Conservation (phyloP, 2,113 vertebrate genomes). For the Spilogale gracilis region DNA sequence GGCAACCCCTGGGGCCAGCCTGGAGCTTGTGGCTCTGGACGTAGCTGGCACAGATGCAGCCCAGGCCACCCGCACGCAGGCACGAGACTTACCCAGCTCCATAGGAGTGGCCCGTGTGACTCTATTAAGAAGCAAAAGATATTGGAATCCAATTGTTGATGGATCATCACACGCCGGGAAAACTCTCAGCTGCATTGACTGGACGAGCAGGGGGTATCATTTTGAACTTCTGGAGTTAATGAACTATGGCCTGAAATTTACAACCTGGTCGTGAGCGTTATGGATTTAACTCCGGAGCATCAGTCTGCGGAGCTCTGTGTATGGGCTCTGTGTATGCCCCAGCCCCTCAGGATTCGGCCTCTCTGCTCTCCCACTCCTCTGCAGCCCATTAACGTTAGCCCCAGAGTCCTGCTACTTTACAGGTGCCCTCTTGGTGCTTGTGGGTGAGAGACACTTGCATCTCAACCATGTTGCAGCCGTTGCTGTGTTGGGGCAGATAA, state of each 20-base stretch:
- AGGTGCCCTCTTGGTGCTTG: neutral
- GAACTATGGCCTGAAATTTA: constrained; percentile 82
- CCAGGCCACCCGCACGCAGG: neutral
- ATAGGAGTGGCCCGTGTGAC: constrained; percentile 24
- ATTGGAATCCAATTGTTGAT: constrained; percentile 85
- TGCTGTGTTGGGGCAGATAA: neutral
- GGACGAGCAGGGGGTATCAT: constrained; percentile 75
- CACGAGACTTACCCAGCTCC: neutral
- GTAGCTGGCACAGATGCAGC: neutral
- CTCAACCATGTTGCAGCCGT: neutral
- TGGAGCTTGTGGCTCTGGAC: neutral
- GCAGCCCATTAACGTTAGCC: neutral
- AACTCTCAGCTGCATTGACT: constrained; percentile 82
- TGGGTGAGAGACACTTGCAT: neutral
- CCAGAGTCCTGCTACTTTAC: neutral
- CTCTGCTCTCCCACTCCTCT: neutral
- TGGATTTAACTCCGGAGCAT: constrained; percentile 62
- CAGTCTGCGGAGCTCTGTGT: neutral
- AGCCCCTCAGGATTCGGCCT: neutral
- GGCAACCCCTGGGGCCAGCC: neutral
- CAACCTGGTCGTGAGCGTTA: constrained; percentile 77
- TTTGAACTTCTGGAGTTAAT: constrained; percentile 84
- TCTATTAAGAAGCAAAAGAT: constrained; percentile 76
- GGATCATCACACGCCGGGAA: constrained; percentile 72
- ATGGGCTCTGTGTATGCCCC: neutral